phyloP scores from a whole-genome alignment of 2,113 vertebrate species.

The Paratilapia polleni region DNA sequence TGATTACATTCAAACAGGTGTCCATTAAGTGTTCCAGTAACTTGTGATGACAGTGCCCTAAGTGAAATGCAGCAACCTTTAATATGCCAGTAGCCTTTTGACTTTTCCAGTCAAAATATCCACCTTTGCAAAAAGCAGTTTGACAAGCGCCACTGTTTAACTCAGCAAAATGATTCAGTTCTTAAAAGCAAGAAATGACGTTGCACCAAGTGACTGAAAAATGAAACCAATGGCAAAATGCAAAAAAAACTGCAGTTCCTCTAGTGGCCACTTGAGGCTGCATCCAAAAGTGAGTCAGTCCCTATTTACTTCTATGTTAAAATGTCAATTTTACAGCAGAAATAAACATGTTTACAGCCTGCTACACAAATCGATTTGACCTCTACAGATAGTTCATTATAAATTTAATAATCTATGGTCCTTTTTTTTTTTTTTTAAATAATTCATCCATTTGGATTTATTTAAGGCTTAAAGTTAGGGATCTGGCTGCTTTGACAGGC shows the following conservation, averaged over 20 bases:
- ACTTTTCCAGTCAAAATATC: background rate
- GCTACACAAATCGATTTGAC: background rate
- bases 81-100: background rate
- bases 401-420: background rate
- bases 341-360: background rate
- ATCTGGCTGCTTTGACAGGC: background rate
- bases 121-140: background rate
- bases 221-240: background rate
- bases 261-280: background rate
- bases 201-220: background rate
- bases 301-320: background rate
- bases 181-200: background rate
- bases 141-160: background rate
- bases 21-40: background rate
- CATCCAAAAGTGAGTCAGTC: background rate
- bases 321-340: background rate
- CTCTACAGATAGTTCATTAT: background rate
- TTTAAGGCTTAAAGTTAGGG: too few species aligned
- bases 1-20: background rate
- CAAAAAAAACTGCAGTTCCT: rapidly evolving
- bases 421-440: background rate
- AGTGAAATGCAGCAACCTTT: background rate
- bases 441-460: too few species aligned
- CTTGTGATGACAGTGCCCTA: background rate
- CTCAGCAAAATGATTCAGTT: background rate